These are phyloP conservation scores for Drosophila athabasca DNA, from an alignment of 1,140 invertebrate genomes.

Conservation along the genomic window DNA sequence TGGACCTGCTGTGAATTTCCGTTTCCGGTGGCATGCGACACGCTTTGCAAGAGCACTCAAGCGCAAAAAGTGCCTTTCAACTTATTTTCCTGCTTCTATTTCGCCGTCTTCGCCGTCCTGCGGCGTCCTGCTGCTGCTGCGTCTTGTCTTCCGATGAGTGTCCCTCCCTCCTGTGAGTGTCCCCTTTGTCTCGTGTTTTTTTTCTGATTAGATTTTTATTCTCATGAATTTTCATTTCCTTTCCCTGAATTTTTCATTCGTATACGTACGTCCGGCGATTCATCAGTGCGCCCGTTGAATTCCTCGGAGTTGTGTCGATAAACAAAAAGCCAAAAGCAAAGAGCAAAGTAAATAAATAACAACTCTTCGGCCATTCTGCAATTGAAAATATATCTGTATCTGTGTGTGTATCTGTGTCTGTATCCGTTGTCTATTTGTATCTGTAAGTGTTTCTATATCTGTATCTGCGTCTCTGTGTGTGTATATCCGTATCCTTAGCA, in stretches of 20 bases:
- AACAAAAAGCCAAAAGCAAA: constrained; percentile 21
- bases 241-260: constrained; percentile 53
- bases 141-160: constrained; percentile 5
- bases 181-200: constrained; percentile 61
- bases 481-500: constrained; percentile 3
- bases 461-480: constrained; percentile 2
- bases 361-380: neutral
- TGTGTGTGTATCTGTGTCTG: constrained; percentile 3
- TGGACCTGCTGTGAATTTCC: constrained; percentile 67
- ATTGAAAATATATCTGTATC: constrained; percentile 15
- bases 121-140: too few species aligned
- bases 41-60: constrained; percentile 68
- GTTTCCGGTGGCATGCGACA: constrained; percentile 67
- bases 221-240: constrained; percentile 76
- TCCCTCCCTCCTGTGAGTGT: constrained; percentile 9
- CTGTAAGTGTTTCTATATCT: constrained; percentile 10
- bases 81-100: constrained; percentile 69
- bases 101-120: constrained; percentile 46
- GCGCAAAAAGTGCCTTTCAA: constrained; percentile 75
- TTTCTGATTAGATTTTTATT: constrained; percentile 72
- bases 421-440: constrained; percentile 1
- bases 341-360: constrained; percentile 24
- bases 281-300: constrained; percentile 40
- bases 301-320: constrained; percentile 25
- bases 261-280: constrained; percentile 27